phyloP scores from a whole-genome alignment of 2,113 vertebrate genomes.

The Nanger granti region DNA sequence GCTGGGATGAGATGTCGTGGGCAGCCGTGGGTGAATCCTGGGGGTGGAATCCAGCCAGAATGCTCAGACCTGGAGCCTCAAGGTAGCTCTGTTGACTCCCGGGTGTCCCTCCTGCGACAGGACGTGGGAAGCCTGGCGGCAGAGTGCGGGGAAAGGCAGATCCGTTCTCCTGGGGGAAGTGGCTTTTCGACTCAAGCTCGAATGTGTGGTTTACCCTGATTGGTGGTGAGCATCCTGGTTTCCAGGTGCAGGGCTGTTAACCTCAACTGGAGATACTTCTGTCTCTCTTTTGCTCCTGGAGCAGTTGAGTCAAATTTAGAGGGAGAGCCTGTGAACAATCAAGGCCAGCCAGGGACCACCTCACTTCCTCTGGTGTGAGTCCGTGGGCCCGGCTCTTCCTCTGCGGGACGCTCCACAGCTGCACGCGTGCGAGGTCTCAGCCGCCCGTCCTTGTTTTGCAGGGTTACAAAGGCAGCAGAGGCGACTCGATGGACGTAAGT shows the following conservation, averaged over 20 bases:
- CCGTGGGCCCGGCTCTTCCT: rapidly evolving
- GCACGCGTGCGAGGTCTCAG: rapidly evolving
- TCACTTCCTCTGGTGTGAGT: rapidly evolving
- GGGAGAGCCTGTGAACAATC: not conserved
- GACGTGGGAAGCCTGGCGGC: rapidly evolving
- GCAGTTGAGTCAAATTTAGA: not conserved
- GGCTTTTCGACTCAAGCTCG: rapidly evolving
- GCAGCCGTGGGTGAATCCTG: rapidly evolving
- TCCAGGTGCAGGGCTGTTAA: not conserved
- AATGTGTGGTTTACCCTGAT: rapidly evolving
- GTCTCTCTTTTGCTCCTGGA: not conserved
- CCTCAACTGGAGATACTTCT: not conserved
- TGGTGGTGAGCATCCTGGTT: not conserved
- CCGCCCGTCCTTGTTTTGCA: constrained; percentile 67
- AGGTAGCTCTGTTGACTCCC: rapidly evolving
- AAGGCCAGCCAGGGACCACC: rapidly evolving
- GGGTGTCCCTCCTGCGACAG: rapidly evolving
- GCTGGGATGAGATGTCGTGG: not conserved
- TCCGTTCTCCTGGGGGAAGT: not conserved
- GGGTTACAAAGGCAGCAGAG: constrained; percentile 90
- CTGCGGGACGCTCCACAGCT: rapidly evolving
- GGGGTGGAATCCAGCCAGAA: not conserved
- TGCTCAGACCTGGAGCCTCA: rapidly evolving
- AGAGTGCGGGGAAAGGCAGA: not conserved
- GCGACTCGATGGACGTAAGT: constrained; percentile 83